These are phyloP conservation scores for Idaea biselata DNA, from an alignment of 2,888 invertebrate genomes.

Conservation along the genomic window DNA sequence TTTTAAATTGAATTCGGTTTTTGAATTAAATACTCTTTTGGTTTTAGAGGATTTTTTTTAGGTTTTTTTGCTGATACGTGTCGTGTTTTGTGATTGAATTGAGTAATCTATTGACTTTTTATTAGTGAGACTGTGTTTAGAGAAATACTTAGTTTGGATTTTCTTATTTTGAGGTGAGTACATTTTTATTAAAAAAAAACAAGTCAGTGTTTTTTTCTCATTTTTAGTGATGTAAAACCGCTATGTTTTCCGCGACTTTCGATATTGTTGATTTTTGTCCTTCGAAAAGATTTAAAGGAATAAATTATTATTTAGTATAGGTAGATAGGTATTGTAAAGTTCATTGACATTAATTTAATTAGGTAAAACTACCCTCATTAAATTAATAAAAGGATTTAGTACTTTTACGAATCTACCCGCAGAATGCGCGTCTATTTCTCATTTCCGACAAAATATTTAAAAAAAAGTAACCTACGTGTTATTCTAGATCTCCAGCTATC, in stretches of 20 bases:
- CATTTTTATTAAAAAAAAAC: slow-evolving; percentile 15
- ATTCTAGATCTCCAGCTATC: no score
- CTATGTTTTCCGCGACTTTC: not conserved
- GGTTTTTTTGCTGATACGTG: slow-evolving; percentile 38
- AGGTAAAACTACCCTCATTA: no score
- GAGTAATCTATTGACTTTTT: slow-evolving; percentile 27
- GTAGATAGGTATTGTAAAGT: not conserved
- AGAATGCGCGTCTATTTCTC: no score
- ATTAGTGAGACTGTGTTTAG: slow-evolving; percentile 38
- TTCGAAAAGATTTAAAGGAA: no score
- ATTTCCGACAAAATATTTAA: no score
- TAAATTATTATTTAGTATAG: no score
- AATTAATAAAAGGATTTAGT: no score
- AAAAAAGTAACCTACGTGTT: no score
- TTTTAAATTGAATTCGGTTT: no score
- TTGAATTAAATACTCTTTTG: slow-evolving; percentile 18
- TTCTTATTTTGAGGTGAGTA: slow-evolving; percentile 60
- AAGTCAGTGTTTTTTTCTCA: slow-evolving; percentile 3
- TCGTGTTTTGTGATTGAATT: slow-evolving; percentile 51
- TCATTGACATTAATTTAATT: not conserved
- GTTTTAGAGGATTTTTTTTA: slow-evolving; percentile 29
- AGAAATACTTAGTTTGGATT: slow-evolving; percentile 64
- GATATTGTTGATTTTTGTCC: no score
- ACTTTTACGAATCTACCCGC: no score
- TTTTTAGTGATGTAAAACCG: not conserved